A percentile compares a stretch with the other conserved stretches of the same genome.
Conservation (phyloP, 2,888 invertebrate genomes). For the Dusona sp. region DNA sequence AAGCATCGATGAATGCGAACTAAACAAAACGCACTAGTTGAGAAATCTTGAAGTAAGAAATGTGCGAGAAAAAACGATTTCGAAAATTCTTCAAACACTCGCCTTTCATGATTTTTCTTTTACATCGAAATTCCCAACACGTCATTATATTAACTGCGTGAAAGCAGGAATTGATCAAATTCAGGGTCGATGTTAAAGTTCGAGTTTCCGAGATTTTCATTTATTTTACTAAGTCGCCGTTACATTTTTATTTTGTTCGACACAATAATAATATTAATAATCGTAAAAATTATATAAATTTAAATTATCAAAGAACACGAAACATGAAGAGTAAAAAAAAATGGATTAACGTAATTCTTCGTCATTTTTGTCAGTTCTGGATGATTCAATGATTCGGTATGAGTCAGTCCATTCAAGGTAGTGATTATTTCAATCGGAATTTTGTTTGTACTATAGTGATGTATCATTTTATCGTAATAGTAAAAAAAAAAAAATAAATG, state of each 20-base stretch:
- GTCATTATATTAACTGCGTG: conserved; percentile 18
- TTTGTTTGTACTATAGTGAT: conserved; percentile 59
- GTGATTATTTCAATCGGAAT: conserved; percentile 47
- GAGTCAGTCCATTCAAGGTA: conserved; percentile 64
- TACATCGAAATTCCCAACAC: conserved; percentile 47
- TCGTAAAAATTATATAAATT: conserved; percentile 47
- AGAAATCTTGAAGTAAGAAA: conserved; percentile 64
- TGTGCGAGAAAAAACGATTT: conserved; percentile 61
- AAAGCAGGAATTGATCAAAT: not conserved
- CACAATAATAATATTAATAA: conserved; percentile 19
- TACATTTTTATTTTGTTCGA: conserved; percentile 20
- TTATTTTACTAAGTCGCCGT: conserved; percentile 46
- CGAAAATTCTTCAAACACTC: conserved; percentile 55
- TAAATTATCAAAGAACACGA: conserved; percentile 44
- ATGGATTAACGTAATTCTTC: conserved; percentile 12
- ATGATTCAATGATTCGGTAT: conserved; percentile 62
- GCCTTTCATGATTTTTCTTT: conserved; percentile 44
- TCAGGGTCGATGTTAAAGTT: not conserved
- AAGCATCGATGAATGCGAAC: not conserved
- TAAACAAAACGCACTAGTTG: conserved; percentile 66
- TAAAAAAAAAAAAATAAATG: conserved; percentile 25
- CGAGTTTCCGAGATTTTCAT: conserved; percentile 48
- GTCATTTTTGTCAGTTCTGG: conserved; percentile 33
- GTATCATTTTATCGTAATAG: conserved; percentile 25
- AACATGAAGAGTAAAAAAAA: conserved; percentile 21